A percentile compares a stretch with the other conserved stretches of the same genome.
Evolutionary conservation across 1,140 invertebrate genomes (phyloP).

Genomic region (Camponotus vicinus): DNA sequence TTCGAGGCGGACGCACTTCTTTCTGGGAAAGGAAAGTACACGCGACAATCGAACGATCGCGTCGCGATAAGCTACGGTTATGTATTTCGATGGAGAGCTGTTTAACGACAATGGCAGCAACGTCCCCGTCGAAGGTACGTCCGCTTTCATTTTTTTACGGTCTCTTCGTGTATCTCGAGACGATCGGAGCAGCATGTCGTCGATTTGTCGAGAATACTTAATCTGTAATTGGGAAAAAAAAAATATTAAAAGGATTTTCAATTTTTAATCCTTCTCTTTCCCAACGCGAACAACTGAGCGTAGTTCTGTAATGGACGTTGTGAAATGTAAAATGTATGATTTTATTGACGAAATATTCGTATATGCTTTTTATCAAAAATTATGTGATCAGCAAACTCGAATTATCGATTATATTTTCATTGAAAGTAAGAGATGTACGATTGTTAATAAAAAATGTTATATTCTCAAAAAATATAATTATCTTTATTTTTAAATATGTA

Average conservation of each 20-base stretch:
- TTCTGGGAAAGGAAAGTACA: neutral
- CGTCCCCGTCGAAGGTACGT: conserved; percentile 84
- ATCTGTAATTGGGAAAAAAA: neutral
- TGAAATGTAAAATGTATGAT: conserved; percentile 9
- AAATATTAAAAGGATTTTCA: neutral
- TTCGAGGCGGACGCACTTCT: neutral
- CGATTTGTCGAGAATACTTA: neutral
- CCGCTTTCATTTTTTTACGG: neutral
- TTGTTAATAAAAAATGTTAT: no score
- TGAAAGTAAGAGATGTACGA: no score
- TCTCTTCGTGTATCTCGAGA: neutral
- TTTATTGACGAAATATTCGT: neutral
- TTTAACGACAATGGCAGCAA: conserved; percentile 84
- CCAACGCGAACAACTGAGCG: neutral
- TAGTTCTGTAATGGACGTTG: conserved; percentile 5
- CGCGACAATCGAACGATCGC: conserved; percentile 40
- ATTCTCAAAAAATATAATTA: no score
- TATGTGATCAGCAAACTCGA: neutral
- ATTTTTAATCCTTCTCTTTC: no score
- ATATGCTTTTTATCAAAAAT: neutral
- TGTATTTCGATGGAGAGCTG: conserved; percentile 81
- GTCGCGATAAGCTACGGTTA: conserved; percentile 80
- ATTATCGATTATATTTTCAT: no score
- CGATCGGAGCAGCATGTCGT: neutral
- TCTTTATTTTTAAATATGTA: neutral